A percentile compares a stretch with the other conserved stretches of the same genome.
phyloP scores from a whole-genome alignment of 2,797 vertebrate species.

The Nasua narica region DNA sequence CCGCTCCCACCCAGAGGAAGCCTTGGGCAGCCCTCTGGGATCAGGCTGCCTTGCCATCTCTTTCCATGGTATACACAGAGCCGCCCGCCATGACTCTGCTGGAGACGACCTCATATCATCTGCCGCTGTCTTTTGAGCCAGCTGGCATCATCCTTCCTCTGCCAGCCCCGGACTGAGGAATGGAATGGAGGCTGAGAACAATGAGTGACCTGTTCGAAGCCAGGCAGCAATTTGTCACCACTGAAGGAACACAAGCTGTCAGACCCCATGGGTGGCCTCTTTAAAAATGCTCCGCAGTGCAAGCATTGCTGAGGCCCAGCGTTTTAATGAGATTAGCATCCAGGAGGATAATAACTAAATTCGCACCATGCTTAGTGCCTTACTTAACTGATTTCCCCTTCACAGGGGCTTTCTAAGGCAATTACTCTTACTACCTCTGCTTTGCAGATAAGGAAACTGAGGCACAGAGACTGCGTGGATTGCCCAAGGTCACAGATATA shows the following conservation, averaged over 20 bases:
- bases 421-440: not conserved
- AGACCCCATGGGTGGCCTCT: not conserved
- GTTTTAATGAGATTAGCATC: not conserved
- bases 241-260: slow-evolving; percentile 20
- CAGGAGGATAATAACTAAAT: not conserved
- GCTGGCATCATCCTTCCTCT: not conserved
- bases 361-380: not conserved
- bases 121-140: not conserved
- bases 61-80: not conserved
- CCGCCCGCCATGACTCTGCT: not conserved
- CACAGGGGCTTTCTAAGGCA: not conserved
- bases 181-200: not conserved
- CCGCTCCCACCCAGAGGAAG: not conserved
- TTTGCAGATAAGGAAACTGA: not conserved
- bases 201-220: not conserved
- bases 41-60: not conserved
- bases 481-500: not conserved
- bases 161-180: not conserved
- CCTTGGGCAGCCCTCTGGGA: not conserved
- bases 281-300: not conserved
- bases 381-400: not conserved
- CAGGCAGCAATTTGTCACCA: slow-evolving; percentile 51
- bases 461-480: not conserved
- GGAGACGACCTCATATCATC: not conserved
- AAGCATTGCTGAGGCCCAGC: not conserved